These are phyloP conservation scores for Chydorus sphaericus DNA, from an alignment of 2,888 invertebrate genomes.

Conservation along the genomic window DNA sequence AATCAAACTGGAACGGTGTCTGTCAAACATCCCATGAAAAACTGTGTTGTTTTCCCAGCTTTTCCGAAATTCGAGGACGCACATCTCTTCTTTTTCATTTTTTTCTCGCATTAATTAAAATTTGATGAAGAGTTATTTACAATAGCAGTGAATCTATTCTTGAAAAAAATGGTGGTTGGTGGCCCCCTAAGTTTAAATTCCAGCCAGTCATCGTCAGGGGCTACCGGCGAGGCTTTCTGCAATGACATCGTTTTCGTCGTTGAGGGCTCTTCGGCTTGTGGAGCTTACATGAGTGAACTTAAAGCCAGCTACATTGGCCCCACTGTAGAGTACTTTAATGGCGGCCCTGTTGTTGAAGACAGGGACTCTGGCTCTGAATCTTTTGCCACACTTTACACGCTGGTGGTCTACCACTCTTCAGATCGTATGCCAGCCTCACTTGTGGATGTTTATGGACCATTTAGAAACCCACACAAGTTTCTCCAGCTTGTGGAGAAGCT, in stretches of 20 bases:
- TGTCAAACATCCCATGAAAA: no score
- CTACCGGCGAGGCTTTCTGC: neutral
- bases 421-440: constrained; percentile 68
- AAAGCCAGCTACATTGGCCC: constrained; percentile 80
- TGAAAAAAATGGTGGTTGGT: neutral
- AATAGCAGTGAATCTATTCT: neutral
- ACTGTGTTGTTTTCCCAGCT: no score
- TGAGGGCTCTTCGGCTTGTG: constrained; percentile 80
- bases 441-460: constrained; percentile 67
- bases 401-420: constrained; percentile 73
- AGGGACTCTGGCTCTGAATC: constrained; percentile 52
- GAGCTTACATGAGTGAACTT: constrained; percentile 77
- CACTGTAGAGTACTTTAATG: constrained; percentile 79
- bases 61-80: no score
- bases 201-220: no score
- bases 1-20: neutral
- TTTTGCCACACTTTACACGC: constrained; percentile 64
- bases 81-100: no score
- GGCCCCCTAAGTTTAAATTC: no score
- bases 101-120: no score
- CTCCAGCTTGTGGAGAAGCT: constrained; percentile 63
- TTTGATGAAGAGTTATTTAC: no score
- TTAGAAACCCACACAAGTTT: constrained; percentile 63
- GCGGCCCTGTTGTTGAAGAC: constrained; percentile 68
- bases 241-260: constrained; percentile 76